These are phyloP conservation scores for Laupala kohalensis DNA, from an alignment of 1,140 invertebrate species.

Conservation along the genomic window DNA sequence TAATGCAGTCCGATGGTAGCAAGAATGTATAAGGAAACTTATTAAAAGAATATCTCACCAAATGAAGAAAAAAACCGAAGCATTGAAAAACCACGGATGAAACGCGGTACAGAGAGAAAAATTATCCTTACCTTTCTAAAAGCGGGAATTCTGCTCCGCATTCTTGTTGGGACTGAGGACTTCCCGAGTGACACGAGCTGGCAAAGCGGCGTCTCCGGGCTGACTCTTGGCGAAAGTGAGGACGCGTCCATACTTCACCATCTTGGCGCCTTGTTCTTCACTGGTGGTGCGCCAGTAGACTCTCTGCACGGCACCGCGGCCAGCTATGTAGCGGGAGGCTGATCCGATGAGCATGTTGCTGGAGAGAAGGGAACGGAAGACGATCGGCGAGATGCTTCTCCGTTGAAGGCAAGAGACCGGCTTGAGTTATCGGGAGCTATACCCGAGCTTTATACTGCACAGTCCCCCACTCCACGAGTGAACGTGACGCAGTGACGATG, in stretches of 20 bases:
- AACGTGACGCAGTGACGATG: too few species aligned
- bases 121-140: not conserved
- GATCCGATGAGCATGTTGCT: conserved; percentile 31
- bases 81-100: too few species aligned
- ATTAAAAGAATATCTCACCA: too few species aligned
- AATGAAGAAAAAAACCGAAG: too few species aligned
- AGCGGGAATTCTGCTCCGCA: not conserved
- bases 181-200: not conserved
- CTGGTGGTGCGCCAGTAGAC: conserved; percentile 51
- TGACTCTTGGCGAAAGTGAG: not conserved
- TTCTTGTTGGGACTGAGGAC: not conserved
- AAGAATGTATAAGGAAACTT: too few species aligned
- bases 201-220: not conserved
- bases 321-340: conserved; percentile 50
- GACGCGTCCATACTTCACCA: conserved; percentile 11
- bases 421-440: too few species aligned
- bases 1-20: too few species aligned
- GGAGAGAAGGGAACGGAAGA: not conserved
- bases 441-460: too few species aligned
- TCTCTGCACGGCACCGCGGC: conserved; percentile 51
- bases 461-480: too few species aligned
- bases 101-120: too few species aligned
- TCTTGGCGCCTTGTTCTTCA: conserved; percentile 41
- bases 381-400: not conserved
- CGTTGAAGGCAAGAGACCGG: too few species aligned